Conservation (phyloP, 2,797 vertebrate genomes). For the Pseudochirops cupreus region DNA sequence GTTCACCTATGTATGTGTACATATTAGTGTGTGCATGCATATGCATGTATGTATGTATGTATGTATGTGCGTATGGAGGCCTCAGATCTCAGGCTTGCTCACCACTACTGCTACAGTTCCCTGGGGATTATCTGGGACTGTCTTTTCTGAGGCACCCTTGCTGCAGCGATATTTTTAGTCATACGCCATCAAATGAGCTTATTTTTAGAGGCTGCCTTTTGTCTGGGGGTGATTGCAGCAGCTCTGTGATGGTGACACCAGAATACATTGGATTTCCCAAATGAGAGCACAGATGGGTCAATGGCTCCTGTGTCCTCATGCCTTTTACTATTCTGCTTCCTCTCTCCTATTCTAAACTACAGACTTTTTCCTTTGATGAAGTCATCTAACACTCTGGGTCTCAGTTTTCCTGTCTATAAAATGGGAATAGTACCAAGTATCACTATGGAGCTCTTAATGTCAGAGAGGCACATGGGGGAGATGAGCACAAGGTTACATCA, state of each 20-base stretch:
- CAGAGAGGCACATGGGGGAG: neutral
- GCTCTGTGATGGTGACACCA: neutral
- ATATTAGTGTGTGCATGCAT: neutral
- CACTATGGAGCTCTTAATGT: neutral
- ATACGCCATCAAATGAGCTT: neutral
- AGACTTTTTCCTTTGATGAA: neutral
- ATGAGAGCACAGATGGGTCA: neutral
- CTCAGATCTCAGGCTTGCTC: neutral
- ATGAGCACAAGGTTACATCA: neutral
- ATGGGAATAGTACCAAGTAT: neutral
- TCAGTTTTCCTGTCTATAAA: neutral
- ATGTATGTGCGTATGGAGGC: neutral
- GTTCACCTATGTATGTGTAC: neutral
- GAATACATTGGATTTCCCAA: neutral
- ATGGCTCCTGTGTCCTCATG: fast-evolving
- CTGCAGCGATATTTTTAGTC: neutral
- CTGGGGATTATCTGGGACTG: neutral
- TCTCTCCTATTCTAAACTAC: neutral
- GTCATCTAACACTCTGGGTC: neutral
- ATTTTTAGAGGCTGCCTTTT: neutral
- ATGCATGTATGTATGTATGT: neutral
- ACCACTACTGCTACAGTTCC: neutral
- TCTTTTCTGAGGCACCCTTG: neutral
- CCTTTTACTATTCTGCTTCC: neutral
- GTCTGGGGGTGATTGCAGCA: neutral